phyloP scores from a whole-genome alignment of 2,888 invertebrate genomes.

The Perizoma flavofasciatum region DNA sequence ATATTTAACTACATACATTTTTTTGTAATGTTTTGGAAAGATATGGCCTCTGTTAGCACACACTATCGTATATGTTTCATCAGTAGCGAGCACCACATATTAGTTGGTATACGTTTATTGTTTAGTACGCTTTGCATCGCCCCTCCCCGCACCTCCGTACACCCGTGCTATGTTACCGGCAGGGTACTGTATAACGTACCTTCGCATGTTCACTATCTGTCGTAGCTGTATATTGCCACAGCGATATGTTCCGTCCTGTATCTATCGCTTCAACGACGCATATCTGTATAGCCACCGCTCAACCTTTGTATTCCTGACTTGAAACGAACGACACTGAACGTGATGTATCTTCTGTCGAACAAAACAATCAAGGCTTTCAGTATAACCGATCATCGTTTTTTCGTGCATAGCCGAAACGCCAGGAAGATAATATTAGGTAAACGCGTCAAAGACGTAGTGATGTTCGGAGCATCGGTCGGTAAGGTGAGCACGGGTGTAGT shows the following conservation, averaged over 20 bases:
- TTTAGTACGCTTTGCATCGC: constrained; percentile 71
- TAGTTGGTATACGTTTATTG: constrained; percentile 37
- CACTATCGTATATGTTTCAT: constrained; percentile 31
- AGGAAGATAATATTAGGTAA: too few species aligned
- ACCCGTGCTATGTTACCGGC: constrained; percentile 49
- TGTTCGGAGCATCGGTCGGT: constrained; percentile 9
- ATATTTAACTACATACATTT: constrained; percentile 5
- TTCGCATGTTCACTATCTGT: constrained; percentile 15
- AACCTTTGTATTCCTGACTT: background rate
- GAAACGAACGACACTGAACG: too few species aligned
- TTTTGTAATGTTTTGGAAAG: constrained; percentile 25
- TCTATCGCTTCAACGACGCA: constrained; percentile 21
- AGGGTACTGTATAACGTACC: constrained; percentile 17
- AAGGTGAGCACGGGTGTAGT: constrained; percentile 24
- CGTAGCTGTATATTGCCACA: constrained; percentile 6
- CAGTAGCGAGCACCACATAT: constrained; percentile 43
- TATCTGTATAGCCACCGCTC: constrained; percentile 22
- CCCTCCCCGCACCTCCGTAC: constrained; percentile 53
- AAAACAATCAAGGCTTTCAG: too few species aligned
- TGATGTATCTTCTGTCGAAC: too few species aligned
- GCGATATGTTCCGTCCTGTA: constrained; percentile 1
- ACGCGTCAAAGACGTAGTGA: background rate
- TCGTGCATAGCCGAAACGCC: background rate
- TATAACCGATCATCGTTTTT: too few species aligned
- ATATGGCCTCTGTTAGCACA: constrained; percentile 8